A percentile compares a stretch with the other conserved stretches of the same genome.
Conservation (phyloP, 2,888 invertebrate species). For the Heliconius erato region DNA sequence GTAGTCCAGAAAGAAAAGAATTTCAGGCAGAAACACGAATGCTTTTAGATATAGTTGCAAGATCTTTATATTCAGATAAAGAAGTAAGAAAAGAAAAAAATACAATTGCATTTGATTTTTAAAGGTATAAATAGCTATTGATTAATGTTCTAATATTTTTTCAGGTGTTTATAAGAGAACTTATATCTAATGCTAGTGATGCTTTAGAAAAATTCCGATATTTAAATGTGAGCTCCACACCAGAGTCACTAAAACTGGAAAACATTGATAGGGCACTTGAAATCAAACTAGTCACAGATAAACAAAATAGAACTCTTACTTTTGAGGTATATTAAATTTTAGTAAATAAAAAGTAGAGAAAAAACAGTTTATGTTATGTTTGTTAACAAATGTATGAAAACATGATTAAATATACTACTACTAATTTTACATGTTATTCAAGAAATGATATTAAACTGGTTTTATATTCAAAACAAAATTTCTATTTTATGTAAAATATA, state of each 20-base stretch:
- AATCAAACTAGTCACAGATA: slow-evolving; percentile 95
- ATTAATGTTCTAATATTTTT: slow-evolving; percentile 39
- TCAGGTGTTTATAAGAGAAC: slow-evolving; percentile 96
- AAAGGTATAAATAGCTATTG: neutral
- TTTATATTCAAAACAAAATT: neutral
- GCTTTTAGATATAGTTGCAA: slow-evolving; percentile 98
- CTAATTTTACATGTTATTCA: too few relatives aligned
- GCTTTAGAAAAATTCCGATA: slow-evolving; percentile 98
- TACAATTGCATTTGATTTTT: neutral
- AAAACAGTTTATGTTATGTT: too few relatives aligned
- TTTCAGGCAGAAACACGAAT: slow-evolving; percentile 99
- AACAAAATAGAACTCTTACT: slow-evolving; percentile 92
- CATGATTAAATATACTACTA: too few relatives aligned
- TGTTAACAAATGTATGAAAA: too few relatives aligned
- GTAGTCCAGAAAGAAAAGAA: slow-evolving; percentile 91
- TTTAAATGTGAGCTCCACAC: slow-evolving; percentile 86
- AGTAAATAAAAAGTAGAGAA: neutral
- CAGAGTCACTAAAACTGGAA: slow-evolving; percentile 81
- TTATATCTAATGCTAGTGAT: slow-evolving; percentile 99
- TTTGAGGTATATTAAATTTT: slow-evolving; percentile 89
- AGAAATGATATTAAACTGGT: neutral
- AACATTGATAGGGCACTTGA: slow-evolving; percentile 90
- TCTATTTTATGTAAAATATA: neutral
- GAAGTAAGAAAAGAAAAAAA: slow-evolving; percentile 86
- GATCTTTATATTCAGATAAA: slow-evolving; percentile 98